Percentiles rank a stretch among this genome's conserved stretches.
phyloP scores from a whole-genome alignment of 2,797 vertebrate species.

The Crocodylus rhombifer region DNA sequence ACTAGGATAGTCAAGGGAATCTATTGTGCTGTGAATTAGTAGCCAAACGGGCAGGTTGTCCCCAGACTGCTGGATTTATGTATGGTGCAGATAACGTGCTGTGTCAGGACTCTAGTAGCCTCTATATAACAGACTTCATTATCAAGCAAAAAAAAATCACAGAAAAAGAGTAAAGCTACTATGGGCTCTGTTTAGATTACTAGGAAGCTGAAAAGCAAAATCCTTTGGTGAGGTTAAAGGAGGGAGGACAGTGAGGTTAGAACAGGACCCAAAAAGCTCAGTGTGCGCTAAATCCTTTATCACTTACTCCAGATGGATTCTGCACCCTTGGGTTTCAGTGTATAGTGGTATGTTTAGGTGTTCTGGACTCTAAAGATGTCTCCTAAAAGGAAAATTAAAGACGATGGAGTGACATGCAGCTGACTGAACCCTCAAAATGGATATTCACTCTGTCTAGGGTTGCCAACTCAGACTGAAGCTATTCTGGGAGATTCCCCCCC shows the following conservation, averaged over 20 bases:
- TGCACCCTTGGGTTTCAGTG: background rate
- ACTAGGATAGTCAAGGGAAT: background rate
- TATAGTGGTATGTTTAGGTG: background rate
- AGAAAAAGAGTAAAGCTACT: background rate
- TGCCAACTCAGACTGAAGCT: too few species aligned
- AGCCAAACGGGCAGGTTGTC: background rate
- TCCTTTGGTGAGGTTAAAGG: background rate
- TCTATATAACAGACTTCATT: background rate
- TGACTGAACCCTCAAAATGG: background rate
- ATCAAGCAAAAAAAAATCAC: background rate
- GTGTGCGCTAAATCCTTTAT: background rate
- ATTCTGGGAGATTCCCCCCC: too few species aligned
- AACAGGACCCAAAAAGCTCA: rapidly evolving
- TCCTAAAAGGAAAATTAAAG: background rate
- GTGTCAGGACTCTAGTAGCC: background rate
- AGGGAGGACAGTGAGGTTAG: background rate
- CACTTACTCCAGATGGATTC: rapidly evolving
- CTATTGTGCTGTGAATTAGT: background rate
- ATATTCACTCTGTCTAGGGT: background rate
- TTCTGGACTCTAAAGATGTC: background rate
- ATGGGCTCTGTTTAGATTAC: background rate
- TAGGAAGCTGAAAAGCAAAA: background rate
- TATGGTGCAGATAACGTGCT: background rate
- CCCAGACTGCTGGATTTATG: background rate
- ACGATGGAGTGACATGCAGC: background rate